Percentiles rank a stretch among this genome's conserved stretches.
These are phyloP conservation scores for Esox lucius DNA, from an alignment of 2,797 vertebrate genomes.

Conservation along the genomic window DNA sequence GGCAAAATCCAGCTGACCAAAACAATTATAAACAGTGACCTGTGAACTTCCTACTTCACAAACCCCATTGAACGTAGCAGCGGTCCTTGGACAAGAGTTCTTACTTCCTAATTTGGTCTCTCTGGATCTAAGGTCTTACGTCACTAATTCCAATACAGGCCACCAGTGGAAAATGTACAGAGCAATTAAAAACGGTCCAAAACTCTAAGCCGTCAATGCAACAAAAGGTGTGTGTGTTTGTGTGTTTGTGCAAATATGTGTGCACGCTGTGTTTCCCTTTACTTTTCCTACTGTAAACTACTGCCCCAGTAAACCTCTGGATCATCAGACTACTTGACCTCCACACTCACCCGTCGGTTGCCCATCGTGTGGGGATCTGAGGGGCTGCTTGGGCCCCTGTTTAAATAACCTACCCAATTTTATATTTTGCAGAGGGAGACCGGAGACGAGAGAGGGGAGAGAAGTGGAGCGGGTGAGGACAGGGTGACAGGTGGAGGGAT, in stretches of 20 bases:
- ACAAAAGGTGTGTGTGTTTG: slow-evolving; percentile 34
- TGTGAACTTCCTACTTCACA: neutral
- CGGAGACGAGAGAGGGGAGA: too few relatives aligned
- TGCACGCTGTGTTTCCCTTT: neutral
- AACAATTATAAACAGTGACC: neutral
- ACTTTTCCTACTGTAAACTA: too few relatives aligned
- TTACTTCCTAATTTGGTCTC: neutral
- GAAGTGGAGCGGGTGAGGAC: too few relatives aligned
- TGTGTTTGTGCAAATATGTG: neutral
- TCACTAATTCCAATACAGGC: slow-evolving; percentile 25
- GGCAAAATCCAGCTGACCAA: neutral
- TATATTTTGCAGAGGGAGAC: neutral
- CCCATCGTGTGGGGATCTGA: neutral
- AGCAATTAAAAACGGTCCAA: slow-evolving; percentile 64
- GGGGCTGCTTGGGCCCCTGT: neutral
- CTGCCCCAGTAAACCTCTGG: neutral
- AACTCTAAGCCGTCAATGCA: slow-evolving; percentile 61
- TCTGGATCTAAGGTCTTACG: slow-evolving; percentile 5
- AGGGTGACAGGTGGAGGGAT: too few relatives aligned
- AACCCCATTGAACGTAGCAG: neutral
- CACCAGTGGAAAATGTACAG: slow-evolving; percentile 68
- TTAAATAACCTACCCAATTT: neutral
- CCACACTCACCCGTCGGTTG: neutral
- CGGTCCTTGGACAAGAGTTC: neutral
- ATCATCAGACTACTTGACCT: neutral